Percentiles rank a stretch among this genome's conserved stretches.
These are phyloP conservation scores for Agonopterix alstromeriana DNA, from an alignment of 2,888 invertebrate genomes.

Conservation along the genomic window DNA sequence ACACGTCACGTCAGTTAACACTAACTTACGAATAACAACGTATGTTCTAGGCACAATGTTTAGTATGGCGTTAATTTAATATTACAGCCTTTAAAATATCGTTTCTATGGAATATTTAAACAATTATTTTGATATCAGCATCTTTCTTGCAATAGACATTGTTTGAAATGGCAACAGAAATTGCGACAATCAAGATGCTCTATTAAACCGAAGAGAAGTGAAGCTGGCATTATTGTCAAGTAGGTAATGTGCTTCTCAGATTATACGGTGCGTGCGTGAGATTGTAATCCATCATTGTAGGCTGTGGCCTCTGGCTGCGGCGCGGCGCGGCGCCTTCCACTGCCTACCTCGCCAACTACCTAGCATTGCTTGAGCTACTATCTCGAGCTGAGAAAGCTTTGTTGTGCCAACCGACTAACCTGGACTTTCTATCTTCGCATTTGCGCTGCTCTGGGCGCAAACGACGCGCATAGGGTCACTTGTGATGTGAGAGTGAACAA, in stretches of 20 bases:
- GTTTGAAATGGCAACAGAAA: conserved; percentile 3
- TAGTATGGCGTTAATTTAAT: too few relatives aligned
- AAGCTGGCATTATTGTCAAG: not conserved
- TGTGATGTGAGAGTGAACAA: not conserved
- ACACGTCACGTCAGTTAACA: too few relatives aligned
- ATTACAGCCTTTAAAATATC: too few relatives aligned
- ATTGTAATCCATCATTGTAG: conserved; percentile 11
- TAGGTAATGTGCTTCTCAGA: conserved; percentile 5
- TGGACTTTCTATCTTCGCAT: conserved; percentile 15
- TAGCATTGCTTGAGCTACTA: conserved; percentile 9
- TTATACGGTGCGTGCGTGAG: conserved; percentile 14
- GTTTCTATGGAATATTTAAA: too few relatives aligned
- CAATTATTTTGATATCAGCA: too few relatives aligned
- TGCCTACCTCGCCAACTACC: too few relatives aligned
- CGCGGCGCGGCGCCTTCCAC: conserved; percentile 7
- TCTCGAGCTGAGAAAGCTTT: conserved; percentile 19
- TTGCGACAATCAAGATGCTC: conserved; percentile 10
- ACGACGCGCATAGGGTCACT: not conserved
- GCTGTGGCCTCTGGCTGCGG: conserved; percentile 3
- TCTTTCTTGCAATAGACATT: not conserved
- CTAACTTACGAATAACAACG: too few relatives aligned
- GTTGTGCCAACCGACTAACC: conserved; percentile 13
- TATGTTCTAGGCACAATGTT: too few relatives aligned
- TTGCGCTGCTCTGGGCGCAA: not conserved
- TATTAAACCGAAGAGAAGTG: conserved; percentile 3